These are phyloP conservation scores for Xiphorhynchus erythropygius DNA, from an alignment of 2,797 vertebrate genomes.

Conservation along the genomic window DNA sequence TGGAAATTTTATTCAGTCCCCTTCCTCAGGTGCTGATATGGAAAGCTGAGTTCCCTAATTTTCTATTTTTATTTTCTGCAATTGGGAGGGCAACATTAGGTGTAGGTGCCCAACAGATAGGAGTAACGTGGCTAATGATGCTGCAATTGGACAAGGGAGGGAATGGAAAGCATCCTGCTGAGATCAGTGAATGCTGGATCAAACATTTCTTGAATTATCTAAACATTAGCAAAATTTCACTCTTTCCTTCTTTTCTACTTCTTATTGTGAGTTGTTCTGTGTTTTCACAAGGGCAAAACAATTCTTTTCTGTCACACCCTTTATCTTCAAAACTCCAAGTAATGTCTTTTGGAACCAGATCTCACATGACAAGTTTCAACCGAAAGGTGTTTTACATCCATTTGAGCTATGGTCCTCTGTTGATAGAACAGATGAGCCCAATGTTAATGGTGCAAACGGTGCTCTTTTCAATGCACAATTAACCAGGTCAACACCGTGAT, in stretches of 20 bases:
- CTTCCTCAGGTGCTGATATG: neutral
- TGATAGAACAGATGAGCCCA: slow-evolving; percentile 33
- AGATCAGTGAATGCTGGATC: slow-evolving; percentile 16
- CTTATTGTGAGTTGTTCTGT: neutral
- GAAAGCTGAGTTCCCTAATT: slow-evolving; percentile 26
- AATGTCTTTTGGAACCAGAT: neutral
- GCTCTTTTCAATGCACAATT: slow-evolving; percentile 61
- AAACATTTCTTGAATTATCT: slow-evolving; percentile 2
- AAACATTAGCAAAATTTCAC: neutral
- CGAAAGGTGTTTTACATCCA: neutral
- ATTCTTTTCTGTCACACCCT: neutral
- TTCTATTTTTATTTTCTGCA: slow-evolving; percentile 51
- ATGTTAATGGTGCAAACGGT: slow-evolving; percentile 38
- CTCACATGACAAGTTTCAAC: neutral
- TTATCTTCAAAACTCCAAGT: neutral
- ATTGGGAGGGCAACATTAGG: slow-evolving; percentile 15
- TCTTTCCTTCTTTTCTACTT: neutral
- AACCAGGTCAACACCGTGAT: slow-evolving; percentile 57
- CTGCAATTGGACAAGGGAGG: slow-evolving; percentile 11
- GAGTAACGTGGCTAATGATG: slow-evolving; percentile 39
- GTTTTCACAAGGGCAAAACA: neutral
- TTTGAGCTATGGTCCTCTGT: slow-evolving; percentile 5
- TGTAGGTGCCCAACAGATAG: slow-evolving; percentile 17
- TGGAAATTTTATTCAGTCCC: neutral
- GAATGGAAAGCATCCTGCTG: slow-evolving; percentile 39